phyloP scores from a whole-genome alignment of 2,888 invertebrate genomes.

The Aporophyla nigra region DNA sequence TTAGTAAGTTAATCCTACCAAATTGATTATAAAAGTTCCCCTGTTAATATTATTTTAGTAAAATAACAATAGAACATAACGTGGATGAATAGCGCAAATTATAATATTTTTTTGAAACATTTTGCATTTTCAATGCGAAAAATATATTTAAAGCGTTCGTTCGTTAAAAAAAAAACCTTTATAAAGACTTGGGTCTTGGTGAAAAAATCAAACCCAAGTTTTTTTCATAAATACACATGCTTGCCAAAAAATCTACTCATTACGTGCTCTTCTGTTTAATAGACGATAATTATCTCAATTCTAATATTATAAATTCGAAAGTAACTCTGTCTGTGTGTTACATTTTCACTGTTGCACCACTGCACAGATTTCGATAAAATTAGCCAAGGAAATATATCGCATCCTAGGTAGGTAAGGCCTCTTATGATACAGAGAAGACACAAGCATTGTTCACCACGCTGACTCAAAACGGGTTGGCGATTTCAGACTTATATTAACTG shows the following conservation, averaged over 20 bases:
- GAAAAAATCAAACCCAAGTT: too few relatives aligned
- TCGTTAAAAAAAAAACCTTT: not conserved
- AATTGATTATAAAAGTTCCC: not conserved
- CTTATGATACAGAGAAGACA: not conserved
- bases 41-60: not conserved
- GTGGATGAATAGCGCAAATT: not conserved
- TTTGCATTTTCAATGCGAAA: not conserved
- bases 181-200: too few relatives aligned
- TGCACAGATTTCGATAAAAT: too few relatives aligned
- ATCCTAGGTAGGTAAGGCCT: too few relatives aligned
- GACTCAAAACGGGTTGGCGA: not conserved
- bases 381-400: too few relatives aligned
- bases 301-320: too few relatives aligned
- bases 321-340: too few relatives aligned
- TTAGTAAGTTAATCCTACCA: not conserved
- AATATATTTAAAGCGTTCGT: not conserved
- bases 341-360: too few relatives aligned
- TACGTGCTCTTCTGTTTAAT: too few relatives aligned
- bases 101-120: not conserved
- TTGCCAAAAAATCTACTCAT: not conserved
- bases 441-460: not conserved
- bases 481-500: not conserved
- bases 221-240: not conserved
- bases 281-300: not conserved
- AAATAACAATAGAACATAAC: conserved; percentile 13